Evolutionary conservation across 2,888 invertebrate species (phyloP), one percentile per base, ranked within the genome.

Genomic region (Arctia plantaginis): DNA sequence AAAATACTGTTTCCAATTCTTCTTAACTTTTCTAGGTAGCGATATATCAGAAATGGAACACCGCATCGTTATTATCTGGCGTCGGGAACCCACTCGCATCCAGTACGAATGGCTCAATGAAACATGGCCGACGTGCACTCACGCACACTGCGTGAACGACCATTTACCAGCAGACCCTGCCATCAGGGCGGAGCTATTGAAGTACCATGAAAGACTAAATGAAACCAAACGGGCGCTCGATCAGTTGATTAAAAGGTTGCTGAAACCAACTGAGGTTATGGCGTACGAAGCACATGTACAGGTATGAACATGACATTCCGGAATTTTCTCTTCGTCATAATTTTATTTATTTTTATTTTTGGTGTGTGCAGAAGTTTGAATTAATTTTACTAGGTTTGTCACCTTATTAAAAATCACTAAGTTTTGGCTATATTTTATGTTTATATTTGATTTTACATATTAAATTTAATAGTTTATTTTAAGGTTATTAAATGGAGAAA

Each of bases 71-170:
- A 97, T 99, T 67, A 97, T 99, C 80, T 99, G 99, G 99, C 97
- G 99, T 1, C 97, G 98, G 64, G 99, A 99, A 88, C 96, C 97
- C 18, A 97, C 97, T n/a, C 97, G 98, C 83, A 95, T 99, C 20
- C 98, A 98, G 87, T 99, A 98, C 91, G 99, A 99, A 91, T 99
- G 99, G 99, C 93, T 98, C 72, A 96, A 97, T 82, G 96, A 96
- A 72, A 97, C 97, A 62, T 97, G 97, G 97, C 96, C 97, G 70
- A 92, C 93, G 0, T 97, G 97, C 69, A 91, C 92, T 35, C 96
- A 96, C 69, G 78, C 62, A 0, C 81, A 77, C 35, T 94, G 93
- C 86, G 85, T 87, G 27, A 68, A n/a, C 69, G 86, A 84, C 23
- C 70, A 86, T 76, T 89, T 82, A 70, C 80, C 87, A 77, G 89